phyloP scores from a whole-genome alignment of 2,888 invertebrate genomes.

The Chalcosyrphus nemorum region DNA sequence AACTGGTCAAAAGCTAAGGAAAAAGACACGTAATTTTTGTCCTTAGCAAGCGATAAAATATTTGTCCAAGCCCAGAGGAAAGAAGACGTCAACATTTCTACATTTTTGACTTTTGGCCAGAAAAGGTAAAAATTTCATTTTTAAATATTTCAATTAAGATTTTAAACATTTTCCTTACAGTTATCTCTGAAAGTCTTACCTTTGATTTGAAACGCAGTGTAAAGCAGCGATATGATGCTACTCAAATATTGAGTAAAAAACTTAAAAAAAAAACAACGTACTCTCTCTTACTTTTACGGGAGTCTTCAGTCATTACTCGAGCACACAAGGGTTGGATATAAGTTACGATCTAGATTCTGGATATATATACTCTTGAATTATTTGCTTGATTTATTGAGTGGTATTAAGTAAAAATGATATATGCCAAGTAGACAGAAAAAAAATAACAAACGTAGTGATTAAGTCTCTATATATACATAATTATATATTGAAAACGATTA shows the following conservation, averaged over 20 bases:
- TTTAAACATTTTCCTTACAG: not conserved
- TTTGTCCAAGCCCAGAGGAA: not conserved
- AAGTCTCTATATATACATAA: conserved; percentile 34
- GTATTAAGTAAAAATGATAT: conserved; percentile 45
- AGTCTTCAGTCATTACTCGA: conserved; percentile 58
- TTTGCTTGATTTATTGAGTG: conserved; percentile 53
- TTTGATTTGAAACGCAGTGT: not conserved
- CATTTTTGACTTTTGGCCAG: conserved; percentile 8
- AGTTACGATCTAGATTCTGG: conserved; percentile 40
- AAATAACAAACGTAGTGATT: conserved; percentile 28
- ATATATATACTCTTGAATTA: conserved; percentile 50
- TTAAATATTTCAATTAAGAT: not conserved
- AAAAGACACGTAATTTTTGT: too few relatives aligned
- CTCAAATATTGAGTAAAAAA: not conserved
- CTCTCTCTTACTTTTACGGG: conserved; percentile 71
- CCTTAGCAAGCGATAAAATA: too few relatives aligned
- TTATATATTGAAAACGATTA: conserved; percentile 19
- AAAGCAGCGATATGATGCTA: conserved; percentile 9
- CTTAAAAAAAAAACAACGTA: conserved; percentile 19
- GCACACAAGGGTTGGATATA: conserved; percentile 61
- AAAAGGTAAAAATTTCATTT: conserved; percentile 2
- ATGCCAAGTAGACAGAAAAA: conserved; percentile 53
- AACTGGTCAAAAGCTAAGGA: too few relatives aligned
- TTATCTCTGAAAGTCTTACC: not conserved
- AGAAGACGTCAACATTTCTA: conserved; percentile 27